A percentile compares a stretch with the other conserved stretches of the same genome.
phyloP scores from a whole-genome alignment of 2,888 invertebrate species.

The Subacronicta megacephala region DNA sequence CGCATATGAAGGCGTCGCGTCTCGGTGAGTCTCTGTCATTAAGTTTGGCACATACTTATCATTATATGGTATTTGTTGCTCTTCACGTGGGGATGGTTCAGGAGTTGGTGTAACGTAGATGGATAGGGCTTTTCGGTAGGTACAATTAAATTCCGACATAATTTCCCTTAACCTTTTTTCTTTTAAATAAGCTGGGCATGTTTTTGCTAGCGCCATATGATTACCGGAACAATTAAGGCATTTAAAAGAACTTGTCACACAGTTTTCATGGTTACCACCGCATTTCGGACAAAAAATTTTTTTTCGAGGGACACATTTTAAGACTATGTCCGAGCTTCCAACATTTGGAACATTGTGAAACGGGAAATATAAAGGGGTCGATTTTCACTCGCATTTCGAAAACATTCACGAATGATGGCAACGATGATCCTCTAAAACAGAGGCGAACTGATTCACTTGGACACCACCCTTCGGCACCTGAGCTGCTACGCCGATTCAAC shows the following conservation, averaged over 20 bases:
- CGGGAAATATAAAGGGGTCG: conserved; percentile 1
- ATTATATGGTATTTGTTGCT: neutral
- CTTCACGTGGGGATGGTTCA: neutral
- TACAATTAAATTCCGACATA: neutral
- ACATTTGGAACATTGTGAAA: conserved; percentile 2
- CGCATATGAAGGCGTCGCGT: too few relatives aligned
- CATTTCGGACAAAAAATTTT: neutral
- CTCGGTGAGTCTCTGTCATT: too few relatives aligned
- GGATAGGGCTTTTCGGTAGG: neutral
- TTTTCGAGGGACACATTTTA: neutral
- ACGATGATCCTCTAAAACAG: neutral
- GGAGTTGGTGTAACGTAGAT: neutral
- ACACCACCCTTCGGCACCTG: neutral
- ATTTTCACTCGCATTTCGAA: neutral
- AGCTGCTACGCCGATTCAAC: neutral
- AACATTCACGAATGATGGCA: neutral
- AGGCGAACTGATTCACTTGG: neutral
- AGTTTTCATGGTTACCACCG: neutral
- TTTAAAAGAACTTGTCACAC: neutral
- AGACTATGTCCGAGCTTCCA: conserved; percentile 2
- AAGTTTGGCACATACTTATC: neutral
- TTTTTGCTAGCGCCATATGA: neutral
- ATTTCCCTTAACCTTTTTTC: neutral
- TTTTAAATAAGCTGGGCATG: neutral
- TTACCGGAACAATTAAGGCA: neutral